A percentile compares a stretch with the other conserved stretches of the same genome.
Conservation (phyloP, 2,888 invertebrate species). For the Macrophya annulata region DNA sequence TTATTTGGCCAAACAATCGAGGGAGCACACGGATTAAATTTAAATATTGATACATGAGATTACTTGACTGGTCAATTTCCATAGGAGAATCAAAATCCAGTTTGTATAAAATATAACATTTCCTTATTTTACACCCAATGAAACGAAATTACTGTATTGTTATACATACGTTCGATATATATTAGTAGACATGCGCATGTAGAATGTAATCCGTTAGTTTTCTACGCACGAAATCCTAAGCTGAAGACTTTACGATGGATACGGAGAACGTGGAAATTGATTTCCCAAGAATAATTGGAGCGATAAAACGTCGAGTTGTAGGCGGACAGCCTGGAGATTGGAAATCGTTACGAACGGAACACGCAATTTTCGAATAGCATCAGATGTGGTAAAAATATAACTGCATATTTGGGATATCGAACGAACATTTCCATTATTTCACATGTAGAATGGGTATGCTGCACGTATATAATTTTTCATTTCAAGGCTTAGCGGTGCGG, state of each 20-base stretch:
- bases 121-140: background rate
- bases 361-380: conserved; percentile 24
- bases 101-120: background rate
- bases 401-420: conserved; percentile 14
- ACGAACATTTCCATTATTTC: background rate
- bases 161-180: background rate
- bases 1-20: background rate
- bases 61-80: background rate
- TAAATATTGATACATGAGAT: background rate
- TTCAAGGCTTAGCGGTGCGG: conserved; percentile 45
- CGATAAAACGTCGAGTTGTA: background rate
- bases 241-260: background rate
- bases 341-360: conserved; percentile 13
- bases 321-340: conserved; percentile 23
- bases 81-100: background rate
- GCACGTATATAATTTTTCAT: conserved; percentile 41
- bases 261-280: background rate
- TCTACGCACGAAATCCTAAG: conserved; percentile 28
- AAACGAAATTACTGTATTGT: background rate
- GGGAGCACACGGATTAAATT: background rate
- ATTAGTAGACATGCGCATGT: background rate
- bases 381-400: background rate
- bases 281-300: conserved; percentile 25
- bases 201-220: conserved; percentile 12
- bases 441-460: background rate